These are phyloP conservation scores for Poicephalus meyeri DNA, from an alignment of 2,113 vertebrate genomes.

Conservation along the genomic window DNA sequence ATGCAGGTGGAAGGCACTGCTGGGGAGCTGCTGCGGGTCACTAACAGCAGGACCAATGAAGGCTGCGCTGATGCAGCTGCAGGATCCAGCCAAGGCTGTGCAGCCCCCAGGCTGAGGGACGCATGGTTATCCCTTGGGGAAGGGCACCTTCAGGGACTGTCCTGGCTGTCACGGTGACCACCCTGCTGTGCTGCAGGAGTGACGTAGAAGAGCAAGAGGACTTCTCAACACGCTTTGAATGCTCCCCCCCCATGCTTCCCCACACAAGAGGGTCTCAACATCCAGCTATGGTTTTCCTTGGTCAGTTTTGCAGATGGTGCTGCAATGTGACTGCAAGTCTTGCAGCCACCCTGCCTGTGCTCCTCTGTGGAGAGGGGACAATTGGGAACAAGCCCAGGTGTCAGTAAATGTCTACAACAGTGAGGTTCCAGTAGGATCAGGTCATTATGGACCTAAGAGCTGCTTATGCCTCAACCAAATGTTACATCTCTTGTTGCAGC, in stretches of 20 bases:
- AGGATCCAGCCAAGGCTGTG: background rate
- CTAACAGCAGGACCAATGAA: background rate
- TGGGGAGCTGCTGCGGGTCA: background rate
- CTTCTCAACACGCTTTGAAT: rapidly evolving
- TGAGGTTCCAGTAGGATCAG: background rate
- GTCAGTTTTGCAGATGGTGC: background rate
- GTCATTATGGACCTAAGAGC: background rate
- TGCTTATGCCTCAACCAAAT: background rate
- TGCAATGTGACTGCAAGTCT: background rate
- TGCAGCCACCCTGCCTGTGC: background rate
- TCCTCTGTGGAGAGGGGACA: rapidly evolving
- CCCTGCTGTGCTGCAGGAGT: background rate
- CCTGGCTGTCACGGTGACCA: background rate
- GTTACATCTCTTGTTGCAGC: background rate
- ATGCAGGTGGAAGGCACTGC: background rate
- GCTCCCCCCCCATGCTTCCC: background rate
- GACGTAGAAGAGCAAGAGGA: background rate
- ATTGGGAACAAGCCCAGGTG: rapidly evolving
- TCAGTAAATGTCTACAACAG: background rate
- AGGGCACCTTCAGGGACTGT: background rate
- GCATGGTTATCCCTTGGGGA: background rate
- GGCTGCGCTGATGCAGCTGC: rapidly evolving
- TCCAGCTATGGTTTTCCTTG: background rate
- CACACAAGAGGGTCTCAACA: background rate
- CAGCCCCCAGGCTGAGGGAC: background rate